Evolutionary conservation across 2,797 vertebrate species (phyloP).

Genomic region (Amphiprion clarkii): DNA sequence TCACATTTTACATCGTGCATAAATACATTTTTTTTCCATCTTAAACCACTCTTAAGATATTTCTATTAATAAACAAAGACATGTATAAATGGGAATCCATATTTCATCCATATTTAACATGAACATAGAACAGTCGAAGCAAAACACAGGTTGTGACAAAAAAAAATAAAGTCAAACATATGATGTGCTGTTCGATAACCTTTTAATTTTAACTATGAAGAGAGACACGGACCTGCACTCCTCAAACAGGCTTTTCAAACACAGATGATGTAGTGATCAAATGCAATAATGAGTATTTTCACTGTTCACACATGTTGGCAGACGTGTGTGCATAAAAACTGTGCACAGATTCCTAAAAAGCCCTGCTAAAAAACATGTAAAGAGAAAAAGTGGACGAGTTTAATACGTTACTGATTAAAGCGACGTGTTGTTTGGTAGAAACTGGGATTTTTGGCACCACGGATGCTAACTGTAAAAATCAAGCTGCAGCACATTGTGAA

Average conservation of each 20-base stretch:
- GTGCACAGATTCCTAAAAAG: conserved; percentile 35
- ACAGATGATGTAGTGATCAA: conserved; percentile 29
- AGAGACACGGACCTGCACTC: too few species aligned
- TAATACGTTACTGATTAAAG: conserved; percentile 45
- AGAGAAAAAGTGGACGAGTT: conserved; percentile 34
- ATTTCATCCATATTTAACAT: conserved; percentile 43
- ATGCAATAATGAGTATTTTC: conserved; percentile 43
- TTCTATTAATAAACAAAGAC: conserved; percentile 71
- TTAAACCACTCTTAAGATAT: conserved; percentile 79
- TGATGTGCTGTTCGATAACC: conserved; percentile 43
- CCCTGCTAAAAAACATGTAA: conserved; percentile 51
- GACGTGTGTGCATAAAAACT: neutral
- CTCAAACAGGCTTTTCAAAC: conserved; percentile 20
- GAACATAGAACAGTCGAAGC: conserved; percentile 43
- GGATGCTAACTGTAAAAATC: conserved; percentile 40
- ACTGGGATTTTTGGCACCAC: conserved; percentile 53
- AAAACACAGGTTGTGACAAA: conserved; percentile 50
- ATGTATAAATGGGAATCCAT: conserved; percentile 64
- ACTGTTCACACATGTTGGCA: conserved; percentile 40
- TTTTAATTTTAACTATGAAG: neutral
- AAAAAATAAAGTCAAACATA: conserved; percentile 45
- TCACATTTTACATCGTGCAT: conserved; percentile 82
- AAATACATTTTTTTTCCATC: conserved; percentile 76
- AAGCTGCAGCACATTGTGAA: conserved; percentile 53
- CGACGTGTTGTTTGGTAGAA: conserved; percentile 51